phyloP scores from a whole-genome alignment of 1,140 invertebrate species.

The Heterodera carotae region DNA sequence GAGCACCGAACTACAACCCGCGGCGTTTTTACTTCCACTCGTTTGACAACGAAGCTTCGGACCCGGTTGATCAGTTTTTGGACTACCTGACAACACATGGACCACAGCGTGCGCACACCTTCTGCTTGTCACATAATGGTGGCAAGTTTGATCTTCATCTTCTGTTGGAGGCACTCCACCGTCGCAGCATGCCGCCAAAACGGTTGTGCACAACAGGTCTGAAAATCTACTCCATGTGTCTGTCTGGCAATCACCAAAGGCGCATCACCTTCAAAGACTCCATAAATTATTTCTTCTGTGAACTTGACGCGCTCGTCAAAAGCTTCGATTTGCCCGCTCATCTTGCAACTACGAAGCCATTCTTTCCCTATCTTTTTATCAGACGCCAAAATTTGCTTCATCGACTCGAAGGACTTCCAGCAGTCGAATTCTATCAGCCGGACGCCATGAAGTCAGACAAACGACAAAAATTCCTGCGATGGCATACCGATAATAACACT shows the following conservation, averaged over 20 bases:
- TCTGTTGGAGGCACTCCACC: constrained; percentile 9
- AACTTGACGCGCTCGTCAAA: constrained; percentile 8
- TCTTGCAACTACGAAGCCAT: constrained; percentile 5
- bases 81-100: not conserved
- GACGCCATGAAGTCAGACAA: constrained; percentile 9
- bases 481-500: not conserved
- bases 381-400: constrained; percentile 1
- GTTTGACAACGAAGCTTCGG: constrained; percentile 10
- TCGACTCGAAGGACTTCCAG: constrained; percentile 8
- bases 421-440: not conserved
- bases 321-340: constrained; percentile 5
- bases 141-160: constrained; percentile 26
- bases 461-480: constrained; percentile 3
- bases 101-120: not conserved
- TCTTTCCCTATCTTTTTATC: constrained; percentile 26
- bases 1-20: not conserved
- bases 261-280: constrained; percentile 23
- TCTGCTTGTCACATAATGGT: constrained; percentile 16
- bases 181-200: constrained; percentile 6
- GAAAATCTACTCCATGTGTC: constrained; percentile 23
- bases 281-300: constrained; percentile 25
- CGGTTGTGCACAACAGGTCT: constrained; percentile 17
- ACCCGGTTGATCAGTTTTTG: constrained; percentile 25
- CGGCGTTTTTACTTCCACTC: constrained; percentile 15
- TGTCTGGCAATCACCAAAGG: constrained; percentile 1